phyloP scores from a whole-genome alignment of 2,113 vertebrate species.

The Myanophis thanlyinensis region DNA sequence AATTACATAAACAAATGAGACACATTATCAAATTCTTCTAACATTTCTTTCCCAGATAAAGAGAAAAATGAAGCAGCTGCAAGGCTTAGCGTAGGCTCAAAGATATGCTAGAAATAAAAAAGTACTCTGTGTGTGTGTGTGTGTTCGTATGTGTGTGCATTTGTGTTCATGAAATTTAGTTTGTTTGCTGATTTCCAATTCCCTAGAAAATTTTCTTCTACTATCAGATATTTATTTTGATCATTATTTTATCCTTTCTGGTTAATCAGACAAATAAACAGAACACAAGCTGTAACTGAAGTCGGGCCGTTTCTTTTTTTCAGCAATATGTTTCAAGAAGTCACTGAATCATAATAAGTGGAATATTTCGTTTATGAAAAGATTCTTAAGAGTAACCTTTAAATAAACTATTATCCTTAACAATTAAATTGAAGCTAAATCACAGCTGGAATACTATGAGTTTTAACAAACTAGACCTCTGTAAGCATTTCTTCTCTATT shows the following conservation, averaged over 20 bases:
- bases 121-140: neutral
- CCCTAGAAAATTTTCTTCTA: neutral
- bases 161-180: neutral
- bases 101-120: neutral
- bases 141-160: neutral
- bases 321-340: neutral
- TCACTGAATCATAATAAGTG: neutral
- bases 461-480: neutral
- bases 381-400: neutral
- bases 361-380: neutral
- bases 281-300: neutral
- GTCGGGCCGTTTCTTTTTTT: neutral
- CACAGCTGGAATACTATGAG: neutral
- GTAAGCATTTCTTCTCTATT: neutral
- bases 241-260: neutral
- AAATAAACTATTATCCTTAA: neutral
- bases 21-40: slow-evolving; percentile 14
- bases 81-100: neutral
- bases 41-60: neutral
- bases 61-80: neutral
- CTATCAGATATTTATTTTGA: neutral
- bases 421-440: neutral
- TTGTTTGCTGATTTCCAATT: neutral
- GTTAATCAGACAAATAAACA: neutral
- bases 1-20: neutral